Conservation (phyloP, 2,797 vertebrate genomes). For the Anabacerthia variegaticeps region DNA sequence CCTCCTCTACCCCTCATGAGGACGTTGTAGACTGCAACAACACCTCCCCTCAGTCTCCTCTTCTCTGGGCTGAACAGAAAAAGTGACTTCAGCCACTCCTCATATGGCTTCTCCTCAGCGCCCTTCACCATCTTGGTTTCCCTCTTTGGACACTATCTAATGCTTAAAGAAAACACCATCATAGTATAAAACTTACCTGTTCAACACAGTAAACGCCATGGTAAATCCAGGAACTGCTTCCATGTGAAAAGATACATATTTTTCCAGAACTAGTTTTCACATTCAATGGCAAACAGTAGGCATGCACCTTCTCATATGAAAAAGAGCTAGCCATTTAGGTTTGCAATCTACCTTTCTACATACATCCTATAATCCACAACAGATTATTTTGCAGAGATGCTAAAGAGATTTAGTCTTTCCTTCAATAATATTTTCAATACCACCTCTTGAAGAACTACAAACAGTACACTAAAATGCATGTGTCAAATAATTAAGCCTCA, state of each 20-base stretch:
- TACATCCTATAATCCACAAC: not conserved
- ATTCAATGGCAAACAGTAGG: not conserved
- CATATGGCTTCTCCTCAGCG: not conserved
- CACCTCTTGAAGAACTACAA: not conserved
- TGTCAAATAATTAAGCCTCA: not conserved
- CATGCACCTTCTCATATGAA: not conserved
- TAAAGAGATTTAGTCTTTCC: not conserved
- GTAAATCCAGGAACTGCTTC: not conserved
- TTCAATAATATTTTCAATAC: not conserved
- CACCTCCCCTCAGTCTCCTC: not conserved
- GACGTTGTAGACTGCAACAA: not conserved
- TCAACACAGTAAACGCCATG: not conserved
- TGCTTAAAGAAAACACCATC: not conserved
- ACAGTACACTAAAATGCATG: not conserved
- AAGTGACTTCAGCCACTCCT: not conserved
- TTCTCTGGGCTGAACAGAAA: not conserved
- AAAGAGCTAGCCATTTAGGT: not conserved
- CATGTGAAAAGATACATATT: not conserved
- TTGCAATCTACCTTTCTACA: not conserved
- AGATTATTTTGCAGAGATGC: not conserved
- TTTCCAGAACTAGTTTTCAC: not conserved
- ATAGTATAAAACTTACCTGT: not conserved
- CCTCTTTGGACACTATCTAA: not conserved
- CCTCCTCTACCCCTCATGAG: not conserved
- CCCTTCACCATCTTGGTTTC: not conserved